phyloP scores from a whole-genome alignment of 2,113 vertebrate species.

The Coryphaenoides rupestris region DNA sequence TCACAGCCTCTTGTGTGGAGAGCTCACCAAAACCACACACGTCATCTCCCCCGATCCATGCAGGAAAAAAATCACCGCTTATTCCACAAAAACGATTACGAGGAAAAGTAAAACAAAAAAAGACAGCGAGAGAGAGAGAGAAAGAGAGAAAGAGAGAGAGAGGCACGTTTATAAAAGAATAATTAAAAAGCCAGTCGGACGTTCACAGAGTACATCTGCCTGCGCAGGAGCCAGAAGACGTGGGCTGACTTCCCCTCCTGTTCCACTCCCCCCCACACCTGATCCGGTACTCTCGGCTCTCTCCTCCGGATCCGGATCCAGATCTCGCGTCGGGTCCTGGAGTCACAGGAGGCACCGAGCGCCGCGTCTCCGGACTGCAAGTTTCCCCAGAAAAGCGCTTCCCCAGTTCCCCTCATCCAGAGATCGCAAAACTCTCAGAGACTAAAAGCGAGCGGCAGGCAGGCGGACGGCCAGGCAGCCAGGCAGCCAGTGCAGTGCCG shows the following conservation, averaged over 20 bases:
- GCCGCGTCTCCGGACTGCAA: slow-evolving; percentile 40
- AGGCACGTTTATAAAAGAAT: too few species aligned
- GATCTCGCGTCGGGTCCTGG: too few species aligned
- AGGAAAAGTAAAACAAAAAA: slow-evolving; percentile 22
- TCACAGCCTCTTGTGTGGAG: slow-evolving; percentile 15
- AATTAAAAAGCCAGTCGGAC: too few species aligned
- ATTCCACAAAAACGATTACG: slow-evolving; percentile 46
- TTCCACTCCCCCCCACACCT: too few species aligned
- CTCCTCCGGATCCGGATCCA: too few species aligned
- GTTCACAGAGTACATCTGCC: too few species aligned
- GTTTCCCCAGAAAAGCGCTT: slow-evolving; percentile 57
- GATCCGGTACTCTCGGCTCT: too few species aligned
- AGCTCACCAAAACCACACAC: slow-evolving; percentile 52
- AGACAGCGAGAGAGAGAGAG: neutral
- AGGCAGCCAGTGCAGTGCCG: neutral
- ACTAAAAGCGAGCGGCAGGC: too few species aligned
- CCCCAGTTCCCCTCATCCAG: slow-evolving; percentile 46
- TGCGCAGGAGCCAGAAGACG: too few species aligned
- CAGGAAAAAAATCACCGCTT: slow-evolving; percentile 28
- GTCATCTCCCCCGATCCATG: slow-evolving; percentile 28
- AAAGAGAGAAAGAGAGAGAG: slow-evolving; percentile 4
- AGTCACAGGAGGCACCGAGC: too few species aligned
- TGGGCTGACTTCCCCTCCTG: too few species aligned
- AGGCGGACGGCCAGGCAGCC: neutral
- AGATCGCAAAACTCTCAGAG: slow-evolving; percentile 34